Evolutionary conservation across 2,797 vertebrate genomes (phyloP).

Genomic region (Distichodus sexfasciatus): DNA sequence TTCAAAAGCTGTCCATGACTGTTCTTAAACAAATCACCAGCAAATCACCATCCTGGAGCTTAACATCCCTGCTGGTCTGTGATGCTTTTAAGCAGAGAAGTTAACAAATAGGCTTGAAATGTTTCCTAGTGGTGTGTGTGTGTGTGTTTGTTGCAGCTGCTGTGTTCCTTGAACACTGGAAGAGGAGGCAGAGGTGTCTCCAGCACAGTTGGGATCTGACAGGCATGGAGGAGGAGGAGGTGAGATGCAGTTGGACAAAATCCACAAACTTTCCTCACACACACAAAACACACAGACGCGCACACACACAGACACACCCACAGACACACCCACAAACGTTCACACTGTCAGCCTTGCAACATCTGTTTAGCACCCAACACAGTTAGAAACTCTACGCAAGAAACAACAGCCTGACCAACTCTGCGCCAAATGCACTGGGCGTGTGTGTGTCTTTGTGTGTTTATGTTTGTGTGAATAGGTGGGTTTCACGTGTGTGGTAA

Average conservation of each 20-base stretch:
- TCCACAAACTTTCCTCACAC: conserved; percentile 23
- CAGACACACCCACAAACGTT: no score
- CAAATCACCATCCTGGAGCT: no score
- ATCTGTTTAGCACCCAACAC: no score
- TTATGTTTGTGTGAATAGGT: neutral
- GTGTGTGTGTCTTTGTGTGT: conserved; percentile 11
- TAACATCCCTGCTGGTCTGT: no score
- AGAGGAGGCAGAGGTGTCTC: conserved; percentile 91
- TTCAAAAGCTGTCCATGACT: no score
- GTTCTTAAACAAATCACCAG: no score
- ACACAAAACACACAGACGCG: conserved; percentile 14
- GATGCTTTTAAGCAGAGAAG: no score
- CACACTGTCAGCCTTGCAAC: no score
- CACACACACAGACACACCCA: neutral
- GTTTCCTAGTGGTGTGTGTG: conserved; percentile 21
- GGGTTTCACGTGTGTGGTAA: conserved; percentile 45
- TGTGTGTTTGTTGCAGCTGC: conserved; percentile 78
- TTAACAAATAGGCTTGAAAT: neutral
- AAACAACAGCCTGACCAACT: no score
- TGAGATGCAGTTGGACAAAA: conserved; percentile 58
- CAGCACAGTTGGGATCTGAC: conserved; percentile 94
- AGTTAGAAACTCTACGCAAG: no score
- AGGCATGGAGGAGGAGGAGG: conserved; percentile 93
- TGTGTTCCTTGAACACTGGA: conserved; percentile 97
- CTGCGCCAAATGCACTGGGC: no score